Conservation (phyloP, 2,888 invertebrate species). For the Chesias legatella region DNA sequence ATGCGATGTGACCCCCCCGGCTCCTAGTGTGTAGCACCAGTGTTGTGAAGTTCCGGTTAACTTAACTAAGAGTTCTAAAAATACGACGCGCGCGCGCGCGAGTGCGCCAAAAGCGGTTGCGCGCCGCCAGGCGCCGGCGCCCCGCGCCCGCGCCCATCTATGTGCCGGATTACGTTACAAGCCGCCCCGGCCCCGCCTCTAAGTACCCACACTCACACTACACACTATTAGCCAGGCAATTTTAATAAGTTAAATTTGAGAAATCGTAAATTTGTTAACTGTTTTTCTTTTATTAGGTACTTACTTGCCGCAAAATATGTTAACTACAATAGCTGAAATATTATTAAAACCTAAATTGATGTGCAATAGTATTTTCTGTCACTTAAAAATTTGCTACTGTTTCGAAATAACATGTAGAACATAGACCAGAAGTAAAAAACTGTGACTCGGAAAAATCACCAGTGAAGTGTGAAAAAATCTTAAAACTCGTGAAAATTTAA, state of each 20-base stretch:
- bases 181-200: constrained; percentile 8
- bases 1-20: constrained; percentile 43
- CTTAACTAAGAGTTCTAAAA: constrained; percentile 44
- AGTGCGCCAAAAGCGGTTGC: constrained; percentile 52
- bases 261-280: background rate
- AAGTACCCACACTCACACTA: constrained; percentile 43
- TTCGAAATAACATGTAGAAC: too few species aligned
- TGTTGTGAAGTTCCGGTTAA: constrained; percentile 32
- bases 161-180: constrained; percentile 69
- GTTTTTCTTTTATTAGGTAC: too few species aligned
- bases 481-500: too few species aligned
- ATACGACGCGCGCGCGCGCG: constrained; percentile 47
- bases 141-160: constrained; percentile 61
- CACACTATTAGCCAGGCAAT: constrained; percentile 36
- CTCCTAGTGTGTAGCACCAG: constrained; percentile 50
- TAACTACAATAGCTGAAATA: too few species aligned
- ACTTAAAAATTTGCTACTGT: too few species aligned
- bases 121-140: constrained; percentile 42
- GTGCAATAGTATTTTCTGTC: too few species aligned
- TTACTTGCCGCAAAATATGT: too few species aligned
- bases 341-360: too few species aligned
- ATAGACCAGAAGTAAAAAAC: background rate
- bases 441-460: background rate
- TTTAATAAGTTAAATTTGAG: constrained; percentile 5
- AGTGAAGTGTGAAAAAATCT: background rate